Evolutionary conservation across 2,797 vertebrate genomes (phyloP), one percentile per base, ranked within the genome.

Genomic region (Acanthis flammea): DNA sequence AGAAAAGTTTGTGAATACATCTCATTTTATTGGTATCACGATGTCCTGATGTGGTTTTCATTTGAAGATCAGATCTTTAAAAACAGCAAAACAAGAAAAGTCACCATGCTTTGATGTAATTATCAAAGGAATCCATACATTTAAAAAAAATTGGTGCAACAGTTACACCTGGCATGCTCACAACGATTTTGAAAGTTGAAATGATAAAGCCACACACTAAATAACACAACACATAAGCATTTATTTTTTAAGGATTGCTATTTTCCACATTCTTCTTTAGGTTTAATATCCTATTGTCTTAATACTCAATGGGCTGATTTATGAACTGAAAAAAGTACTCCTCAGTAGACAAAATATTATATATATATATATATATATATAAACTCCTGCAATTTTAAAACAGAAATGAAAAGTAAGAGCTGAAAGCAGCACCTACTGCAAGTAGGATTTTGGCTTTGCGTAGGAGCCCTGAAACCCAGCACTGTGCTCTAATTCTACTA

Each of bases 71-170:
- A 86, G 76, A 90, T 65, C 54, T 88, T 94, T 51, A 70, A 74
- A 85, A 95, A 71, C 9, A 74, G 82, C 80, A 94, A 86, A 90
- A 86, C 47, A 79, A 96, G 62, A 73, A 74, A 96, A 97, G 72
- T 73, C 66, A 92, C 17, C 39, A 70, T 33, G 73, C 83, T 97
- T 96, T 93, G 94, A 95, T 53, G 55, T 50, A 67, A 92, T 45
- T 94, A 86, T 95, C 92, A 94, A 96, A 97, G 92, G 50, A 88
- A 91, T 71, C 51, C 4, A 6, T 41, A 51, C 16, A 28, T 82
- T 95, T 21, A 35, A 67, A 44, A 44, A 76, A 47, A 77, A 9
- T 13, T 33, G 18, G n/a, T 77, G 71, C 50, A 77, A 75, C 9
- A 91, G 87, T 87, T 96, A 76, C 57, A 92, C 37, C 57, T 91